A percentile compares a stretch with the other conserved stretches of the same genome.
Conservation (phyloP, 2,888 invertebrate genomes). For the Toxonevra muliebris region DNA sequence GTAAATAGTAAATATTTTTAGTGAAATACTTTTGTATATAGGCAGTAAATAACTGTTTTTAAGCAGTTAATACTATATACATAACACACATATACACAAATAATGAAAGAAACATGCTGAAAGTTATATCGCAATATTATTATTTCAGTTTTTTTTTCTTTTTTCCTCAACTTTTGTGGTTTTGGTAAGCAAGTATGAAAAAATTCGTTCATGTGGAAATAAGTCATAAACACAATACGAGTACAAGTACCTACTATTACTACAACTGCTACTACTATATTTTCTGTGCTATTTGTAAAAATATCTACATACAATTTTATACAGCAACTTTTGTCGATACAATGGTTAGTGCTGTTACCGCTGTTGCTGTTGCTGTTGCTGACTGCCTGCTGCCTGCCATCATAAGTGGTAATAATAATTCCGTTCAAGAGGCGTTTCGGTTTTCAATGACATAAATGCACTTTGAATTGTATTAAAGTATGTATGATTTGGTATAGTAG, state of each 20-base stretch:
- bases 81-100: too few relatives aligned
- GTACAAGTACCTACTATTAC: too few relatives aligned
- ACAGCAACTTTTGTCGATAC: constrained; percentile 4
- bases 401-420: constrained; percentile 60
- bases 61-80: too few relatives aligned
- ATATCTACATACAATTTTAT: too few relatives aligned
- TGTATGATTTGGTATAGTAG: constrained; percentile 3
- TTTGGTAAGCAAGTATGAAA: background rate
- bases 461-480: constrained; percentile 30
- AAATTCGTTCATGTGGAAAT: constrained; percentile 10
- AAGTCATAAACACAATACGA: background rate
- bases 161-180: background rate
- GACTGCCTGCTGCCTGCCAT: constrained; percentile 6
- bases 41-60: too few relatives aligned
- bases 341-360: background rate
- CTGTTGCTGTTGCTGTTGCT: background rate
- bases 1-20: too few relatives aligned
- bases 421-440: constrained; percentile 59
- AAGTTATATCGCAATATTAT: background rate
- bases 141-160: background rate
- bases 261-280: too few relatives aligned
- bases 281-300: too few relatives aligned
- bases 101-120: too few relatives aligned
- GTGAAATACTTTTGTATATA: too few relatives aligned
- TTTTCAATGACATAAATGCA: constrained; percentile 59